These are phyloP conservation scores for Drosophila busckii DNA, from an alignment of 1,140 invertebrate genomes.

Conservation along the genomic window DNA sequence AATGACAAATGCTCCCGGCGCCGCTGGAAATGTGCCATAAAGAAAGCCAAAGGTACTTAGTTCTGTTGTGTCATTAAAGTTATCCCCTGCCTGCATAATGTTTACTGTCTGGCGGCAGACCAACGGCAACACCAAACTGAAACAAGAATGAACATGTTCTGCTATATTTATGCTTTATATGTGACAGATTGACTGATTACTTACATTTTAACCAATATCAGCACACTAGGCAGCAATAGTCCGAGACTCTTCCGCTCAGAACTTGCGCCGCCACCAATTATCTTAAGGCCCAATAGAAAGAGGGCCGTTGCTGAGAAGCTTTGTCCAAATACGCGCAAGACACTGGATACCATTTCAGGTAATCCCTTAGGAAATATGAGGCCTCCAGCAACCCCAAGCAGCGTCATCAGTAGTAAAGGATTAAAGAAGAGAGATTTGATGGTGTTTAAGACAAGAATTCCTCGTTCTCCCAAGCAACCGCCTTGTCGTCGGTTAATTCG, in stretches of 20 bases:
- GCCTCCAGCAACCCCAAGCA: conserved; percentile 93
- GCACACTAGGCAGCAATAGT: conserved; percentile 87
- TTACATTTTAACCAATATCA: conserved; percentile 94
- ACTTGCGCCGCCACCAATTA: conserved; percentile 94
- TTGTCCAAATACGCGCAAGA: conserved; percentile 90
- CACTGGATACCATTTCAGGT: conserved; percentile 86
- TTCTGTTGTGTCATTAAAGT: conserved; percentile 86
- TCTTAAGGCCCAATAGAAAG: conserved; percentile 93
- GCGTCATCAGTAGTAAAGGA: conserved; percentile 95
- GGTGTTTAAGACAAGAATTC: conserved; percentile 79
- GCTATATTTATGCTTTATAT: neutral
- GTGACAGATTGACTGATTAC: neutral
- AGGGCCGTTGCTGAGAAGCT: conserved; percentile 95
- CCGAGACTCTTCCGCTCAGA: conserved; percentile 71
- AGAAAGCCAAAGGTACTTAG: conserved; percentile 96
- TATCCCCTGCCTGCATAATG: conserved; percentile 84
- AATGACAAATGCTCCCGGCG: conserved; percentile 96
- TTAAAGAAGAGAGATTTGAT: conserved; percentile 89
- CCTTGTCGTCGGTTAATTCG: conserved; percentile 57
- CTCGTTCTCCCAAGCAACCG: conserved; percentile 67
- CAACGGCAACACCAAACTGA: conserved; percentile 90
- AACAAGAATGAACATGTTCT: conserved; percentile 32
- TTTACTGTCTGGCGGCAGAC: conserved; percentile 92
- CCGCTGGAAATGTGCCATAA: conserved; percentile 97
- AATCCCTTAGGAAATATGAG: conserved; percentile 88